Percentiles rank a stretch among this genome's conserved stretches.
phyloP scores from a whole-genome alignment of 2,797 vertebrate species.

The Sternotherus odoratus region DNA sequence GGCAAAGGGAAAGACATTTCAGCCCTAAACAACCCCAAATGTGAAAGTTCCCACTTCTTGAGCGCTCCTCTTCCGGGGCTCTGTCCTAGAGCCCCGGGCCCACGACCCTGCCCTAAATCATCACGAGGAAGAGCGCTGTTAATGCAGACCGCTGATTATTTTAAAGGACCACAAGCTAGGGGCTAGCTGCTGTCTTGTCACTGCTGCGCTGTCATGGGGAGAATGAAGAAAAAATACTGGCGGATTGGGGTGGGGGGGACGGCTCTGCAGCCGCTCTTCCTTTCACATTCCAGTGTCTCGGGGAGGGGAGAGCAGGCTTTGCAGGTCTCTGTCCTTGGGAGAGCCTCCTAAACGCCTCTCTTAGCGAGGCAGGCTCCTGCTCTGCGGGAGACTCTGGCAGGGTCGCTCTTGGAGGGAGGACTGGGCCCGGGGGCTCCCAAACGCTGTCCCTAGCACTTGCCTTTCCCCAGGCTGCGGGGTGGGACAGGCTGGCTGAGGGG shows the following conservation, averaged over 20 bases:
- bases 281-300: too few species aligned
- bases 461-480: neutral
- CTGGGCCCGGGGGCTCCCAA: neutral
- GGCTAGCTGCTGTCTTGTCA: neutral
- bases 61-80: neutral
- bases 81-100: neutral
- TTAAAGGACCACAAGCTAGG: neutral
- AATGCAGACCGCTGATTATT: neutral
- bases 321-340: too few species aligned
- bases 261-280: neutral
- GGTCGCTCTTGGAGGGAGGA: neutral
- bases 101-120: neutral
- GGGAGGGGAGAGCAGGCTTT: too few species aligned
- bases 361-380: too few species aligned
- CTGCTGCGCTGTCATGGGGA: neutral
- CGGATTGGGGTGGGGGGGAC: too few species aligned
- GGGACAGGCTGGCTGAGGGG: neutral
- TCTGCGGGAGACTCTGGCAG: neutral
- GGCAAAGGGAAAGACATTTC: too few species aligned
- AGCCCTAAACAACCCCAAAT: neutral
- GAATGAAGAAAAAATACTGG: neutral
- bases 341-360: too few species aligned
- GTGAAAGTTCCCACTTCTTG: neutral
- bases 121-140: neutral
- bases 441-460: neutral